A percentile compares a stretch with the other conserved stretches of the same genome.
Conservation (phyloP, 2,888 invertebrate genomes). For the Agonopterix alstromeriana region DNA sequence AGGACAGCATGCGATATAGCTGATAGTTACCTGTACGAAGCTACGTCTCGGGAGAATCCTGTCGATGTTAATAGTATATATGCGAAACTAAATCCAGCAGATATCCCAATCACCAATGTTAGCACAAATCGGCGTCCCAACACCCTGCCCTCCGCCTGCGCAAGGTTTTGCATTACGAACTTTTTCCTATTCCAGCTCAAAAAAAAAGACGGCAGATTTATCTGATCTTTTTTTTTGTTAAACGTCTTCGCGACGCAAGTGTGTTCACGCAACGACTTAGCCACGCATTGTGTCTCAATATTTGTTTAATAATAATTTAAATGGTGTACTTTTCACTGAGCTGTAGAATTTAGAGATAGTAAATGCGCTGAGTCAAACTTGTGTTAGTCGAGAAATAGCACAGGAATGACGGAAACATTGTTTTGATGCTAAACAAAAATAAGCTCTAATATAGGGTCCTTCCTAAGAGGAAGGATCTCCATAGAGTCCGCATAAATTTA, state of each 20-base stretch:
- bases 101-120: constrained; percentile 83
- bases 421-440: no score
- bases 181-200: neutral
- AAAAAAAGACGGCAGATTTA: neutral
- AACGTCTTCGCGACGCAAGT: constrained; percentile 10
- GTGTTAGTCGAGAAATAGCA: no score
- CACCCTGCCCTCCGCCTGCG: constrained; percentile 69
- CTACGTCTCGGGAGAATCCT: constrained; percentile 65
- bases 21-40: constrained; percentile 66
- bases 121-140: constrained; percentile 82
- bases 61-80: constrained; percentile 81
- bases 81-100: constrained; percentile 86
- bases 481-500: no score
- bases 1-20: constrained; percentile 33
- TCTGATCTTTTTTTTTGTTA: neutral
- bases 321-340: neutral
- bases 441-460: no score
- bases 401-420: no score
- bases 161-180: constrained; percentile 14
- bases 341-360: neutral
- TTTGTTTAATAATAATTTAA: constrained; percentile 3
- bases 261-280: constrained; percentile 24
- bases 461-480: no score
- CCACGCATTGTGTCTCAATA: constrained; percentile 2
- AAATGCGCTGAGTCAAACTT: no score